Base-by-base conservation (phyloP, 2,797 vertebrate genomes). In the Pangasius mekongensis region DNA sequence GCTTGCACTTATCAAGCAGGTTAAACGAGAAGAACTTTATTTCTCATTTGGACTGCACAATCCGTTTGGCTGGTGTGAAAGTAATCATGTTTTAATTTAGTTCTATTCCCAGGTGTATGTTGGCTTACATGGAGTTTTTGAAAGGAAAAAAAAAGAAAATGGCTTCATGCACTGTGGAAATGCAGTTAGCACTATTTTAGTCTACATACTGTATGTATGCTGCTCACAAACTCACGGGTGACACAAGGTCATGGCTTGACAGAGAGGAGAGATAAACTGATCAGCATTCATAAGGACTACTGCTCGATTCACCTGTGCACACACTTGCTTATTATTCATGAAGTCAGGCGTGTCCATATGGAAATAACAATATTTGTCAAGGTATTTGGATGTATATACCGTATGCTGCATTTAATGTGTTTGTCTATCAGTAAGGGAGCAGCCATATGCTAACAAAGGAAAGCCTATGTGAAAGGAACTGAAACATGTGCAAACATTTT, bases 31-130 rank as follows among this genome's bases (percentile, higher is more conserved):
- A 86, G 49, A 86, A 86, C 60, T 71, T 73, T 76, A 84, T 77
- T 86, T 80, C 87, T 87, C 89, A 88, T 89, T 88, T 89, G 58
- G 69, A 62, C 62, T 20, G 82, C 84, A 64, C 56, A 85, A 87
- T 89, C 76, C 36, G 56, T n/a, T 69, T 33, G 87, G 83, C 64
- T 84, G 69, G 85, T 58, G 56, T 85, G 83, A 90, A 90, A 64
- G 80, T 87, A 82, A 90, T 90, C 83, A 84, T 74, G 82, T 86
- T 90, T 89, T 89, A 85, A 91, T 89, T 91, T 83, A 83, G 49
- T 73, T 87, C 78, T 47, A 77, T 77, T 87, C 84, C 82, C 47
- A 11, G 36, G 62, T 62, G 88, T 58, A 67, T 87, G 76, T 89
- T 64, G 33, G 62, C 62, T 88, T 88, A 83, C 86, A 78, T 87